phyloP scores from a whole-genome alignment of 2,888 invertebrate genomes.

The Xestia c-nigrum region DNA sequence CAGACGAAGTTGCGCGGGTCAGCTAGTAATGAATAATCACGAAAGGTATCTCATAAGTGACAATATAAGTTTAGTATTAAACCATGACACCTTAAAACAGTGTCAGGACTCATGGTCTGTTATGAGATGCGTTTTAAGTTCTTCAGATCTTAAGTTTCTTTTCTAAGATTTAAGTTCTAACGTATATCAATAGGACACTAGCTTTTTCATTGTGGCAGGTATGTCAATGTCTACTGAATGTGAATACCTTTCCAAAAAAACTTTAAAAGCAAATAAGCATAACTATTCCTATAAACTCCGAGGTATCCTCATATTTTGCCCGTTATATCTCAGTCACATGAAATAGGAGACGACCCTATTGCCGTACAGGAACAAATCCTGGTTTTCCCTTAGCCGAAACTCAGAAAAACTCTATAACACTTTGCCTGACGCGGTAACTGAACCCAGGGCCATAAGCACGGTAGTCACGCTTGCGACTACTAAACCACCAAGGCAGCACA shows the following conservation, averaged over 20 bases:
- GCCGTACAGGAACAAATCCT: neutral
- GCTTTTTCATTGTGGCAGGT: neutral
- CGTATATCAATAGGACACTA: neutral
- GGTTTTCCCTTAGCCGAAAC: neutral
- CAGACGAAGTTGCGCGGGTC: no score
- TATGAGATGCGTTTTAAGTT: neutral
- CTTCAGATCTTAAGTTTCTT: neutral
- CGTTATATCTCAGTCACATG: neutral
- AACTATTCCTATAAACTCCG: neutral
- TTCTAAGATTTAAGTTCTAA: neutral
- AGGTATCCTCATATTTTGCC: neutral
- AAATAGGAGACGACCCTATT: neutral
- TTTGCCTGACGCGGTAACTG: neutral
- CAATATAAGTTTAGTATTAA: no score
- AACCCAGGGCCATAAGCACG: neutral
- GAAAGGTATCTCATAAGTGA: no score
- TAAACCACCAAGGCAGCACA: neutral
- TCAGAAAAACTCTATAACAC: neutral
- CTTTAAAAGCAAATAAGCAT: no score
- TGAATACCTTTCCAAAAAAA: neutral
- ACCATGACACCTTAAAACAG: no score
- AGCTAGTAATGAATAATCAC: no score
- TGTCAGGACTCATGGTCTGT: neutral
- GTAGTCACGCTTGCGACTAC: neutral
- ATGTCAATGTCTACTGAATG: neutral